These are phyloP conservation scores for Drosophila triauraria DNA, from an alignment of 1,140 invertebrate species.

Conservation along the genomic window DNA sequence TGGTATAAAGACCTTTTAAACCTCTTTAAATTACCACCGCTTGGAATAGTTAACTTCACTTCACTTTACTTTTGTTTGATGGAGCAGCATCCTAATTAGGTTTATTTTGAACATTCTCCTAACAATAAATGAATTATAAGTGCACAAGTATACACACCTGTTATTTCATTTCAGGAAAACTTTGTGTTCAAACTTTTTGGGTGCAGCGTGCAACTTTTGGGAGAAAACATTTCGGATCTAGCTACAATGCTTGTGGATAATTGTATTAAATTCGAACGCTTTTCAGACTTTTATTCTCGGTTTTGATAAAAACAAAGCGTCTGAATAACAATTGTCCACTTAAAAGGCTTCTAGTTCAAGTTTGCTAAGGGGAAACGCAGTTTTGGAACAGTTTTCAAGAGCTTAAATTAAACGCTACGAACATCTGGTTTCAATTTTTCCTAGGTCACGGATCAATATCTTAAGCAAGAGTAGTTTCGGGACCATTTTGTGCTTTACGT, in stretches of 20 bases:
- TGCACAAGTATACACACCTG: background rate
- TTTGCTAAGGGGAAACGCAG: background rate
- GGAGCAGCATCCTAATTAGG: too few relatives aligned
- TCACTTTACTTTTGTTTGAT: too few relatives aligned
- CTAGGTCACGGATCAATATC: background rate
- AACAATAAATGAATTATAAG: background rate
- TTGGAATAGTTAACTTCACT: too few relatives aligned
- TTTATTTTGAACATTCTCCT: background rate
- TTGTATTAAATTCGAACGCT: too few relatives aligned
- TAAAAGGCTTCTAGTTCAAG: background rate
- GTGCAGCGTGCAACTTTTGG: slow-evolving; percentile 2
- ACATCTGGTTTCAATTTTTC: background rate
- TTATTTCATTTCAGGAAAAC: background rate
- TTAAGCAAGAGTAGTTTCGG: background rate
- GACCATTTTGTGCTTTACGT: background rate
- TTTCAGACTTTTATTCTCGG: background rate
- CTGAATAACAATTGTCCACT: background rate
- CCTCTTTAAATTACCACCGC: too few relatives aligned
- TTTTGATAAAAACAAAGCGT: slow-evolving; percentile 1
- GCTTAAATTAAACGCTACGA: background rate
- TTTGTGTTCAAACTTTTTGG: background rate
- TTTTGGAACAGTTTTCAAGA: background rate
- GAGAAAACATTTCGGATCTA: background rate
- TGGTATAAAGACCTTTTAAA: too few relatives aligned
- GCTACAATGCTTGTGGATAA: background rate